phyloP scores from a whole-genome alignment of 2,113 vertebrate genomes.

The Noturus placidus region DNA sequence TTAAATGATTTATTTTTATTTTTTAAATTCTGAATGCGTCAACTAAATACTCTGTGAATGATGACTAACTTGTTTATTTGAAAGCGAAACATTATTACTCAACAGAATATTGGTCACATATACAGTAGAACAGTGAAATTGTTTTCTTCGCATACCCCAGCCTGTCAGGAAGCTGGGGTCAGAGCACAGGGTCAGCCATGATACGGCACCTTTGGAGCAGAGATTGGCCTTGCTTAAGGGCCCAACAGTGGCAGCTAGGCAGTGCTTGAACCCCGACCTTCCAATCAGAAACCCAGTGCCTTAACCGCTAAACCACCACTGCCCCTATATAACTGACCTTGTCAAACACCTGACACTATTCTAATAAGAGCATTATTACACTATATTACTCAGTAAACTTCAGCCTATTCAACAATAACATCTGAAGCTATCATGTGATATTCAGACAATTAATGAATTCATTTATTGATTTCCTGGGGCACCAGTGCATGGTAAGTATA shows the following conservation, averaged over 20 bases:
- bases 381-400: background rate
- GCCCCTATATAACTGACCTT: background rate
- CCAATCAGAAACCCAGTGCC: too few species aligned
- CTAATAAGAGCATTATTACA: background rate
- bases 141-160: too few species aligned
- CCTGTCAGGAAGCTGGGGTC: too few species aligned
- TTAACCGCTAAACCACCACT: too few species aligned
- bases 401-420: background rate
- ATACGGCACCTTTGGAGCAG: too few species aligned
- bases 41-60: background rate
- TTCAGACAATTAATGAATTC: background rate
- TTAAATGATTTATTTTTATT: too few species aligned
- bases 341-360: background rate
- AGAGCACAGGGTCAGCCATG: too few species aligned
- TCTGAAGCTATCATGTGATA: background rate
- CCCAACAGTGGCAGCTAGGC: too few species aligned
- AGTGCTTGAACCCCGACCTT: too few species aligned
- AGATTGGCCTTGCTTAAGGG: too few species aligned
- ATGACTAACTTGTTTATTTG: background rate
- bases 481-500: background rate
- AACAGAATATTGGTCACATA: background rate
- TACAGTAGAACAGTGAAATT: too few species aligned
- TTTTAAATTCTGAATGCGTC: background rate
- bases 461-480: background rate
- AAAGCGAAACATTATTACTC: background rate